Base-by-base conservation (phyloP, 2,113 vertebrate genomes). In the Corythornis vintsioides region DNA sequence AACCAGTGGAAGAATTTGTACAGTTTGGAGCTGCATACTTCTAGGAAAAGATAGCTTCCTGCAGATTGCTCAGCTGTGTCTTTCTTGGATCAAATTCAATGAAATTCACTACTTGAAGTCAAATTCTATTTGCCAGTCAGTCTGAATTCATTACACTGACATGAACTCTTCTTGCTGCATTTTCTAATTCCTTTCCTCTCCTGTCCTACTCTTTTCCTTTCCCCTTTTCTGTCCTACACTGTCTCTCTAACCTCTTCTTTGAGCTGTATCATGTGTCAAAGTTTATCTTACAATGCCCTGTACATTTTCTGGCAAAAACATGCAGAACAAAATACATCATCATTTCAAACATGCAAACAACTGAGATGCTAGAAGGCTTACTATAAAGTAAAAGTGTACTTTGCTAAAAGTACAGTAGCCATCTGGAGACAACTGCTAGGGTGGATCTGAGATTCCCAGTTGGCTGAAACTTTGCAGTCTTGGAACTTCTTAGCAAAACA, bases 1-100 rank as follows among this genome's bases (percentile, higher is more conserved):
- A 20, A 94, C 83, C 88, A 96, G 91, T 90, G 94, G 91, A 97
- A 97, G 93, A 97, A 93, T 88, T 92, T 94, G 74, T 85, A 84
- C 89, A 95, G 93, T 97, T 97, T 96, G 94, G 96, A 96, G 93
- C 77, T 63, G 93, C 94, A 94, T 92, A 96, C 93, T 97, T 94
- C 94, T 96, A 97, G 97, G 96, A 97, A 98, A 97, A 97, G 95
- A 97, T 84, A 96, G 96, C 95, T 97, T 98, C 97, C 97, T 97
- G 97, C 90, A 85, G 93, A 97, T 95, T 97, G 97, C 96, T 98
- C 97, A 97, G 95, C 96, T 97, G 87, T 95, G 96, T 96, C 97
- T 97, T 96, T 96, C 97, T 97, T 97, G 97, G 97, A 97, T 93
- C 94, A 92, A 97, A 94, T 76, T 97, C 97, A 97, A 97, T 80